Conservation (phyloP, 2,113 vertebrate genomes). For the Aythya baeri region DNA sequence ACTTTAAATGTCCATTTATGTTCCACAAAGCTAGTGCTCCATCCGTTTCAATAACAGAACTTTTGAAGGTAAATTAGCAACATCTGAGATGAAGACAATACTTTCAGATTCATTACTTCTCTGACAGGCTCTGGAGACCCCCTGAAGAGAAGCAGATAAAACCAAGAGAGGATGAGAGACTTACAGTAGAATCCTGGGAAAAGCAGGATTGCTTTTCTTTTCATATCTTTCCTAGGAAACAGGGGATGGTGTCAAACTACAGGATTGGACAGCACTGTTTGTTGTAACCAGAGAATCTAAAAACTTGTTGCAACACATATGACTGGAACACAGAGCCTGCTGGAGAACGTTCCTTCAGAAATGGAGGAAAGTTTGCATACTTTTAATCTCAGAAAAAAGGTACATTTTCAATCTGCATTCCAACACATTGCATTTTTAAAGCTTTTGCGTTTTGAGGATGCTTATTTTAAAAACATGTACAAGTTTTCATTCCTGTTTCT, state of each 20-base stretch:
- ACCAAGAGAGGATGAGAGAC: background rate
- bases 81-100: background rate
- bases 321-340: background rate
- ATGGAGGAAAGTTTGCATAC: background rate
- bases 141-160: background rate
- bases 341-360: background rate
- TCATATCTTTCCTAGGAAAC: background rate
- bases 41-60: background rate
- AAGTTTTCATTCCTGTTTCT: background rate
- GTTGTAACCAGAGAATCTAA: background rate
- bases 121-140: background rate
- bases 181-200: background rate
- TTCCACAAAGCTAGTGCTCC: background rate
- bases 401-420: background rate
- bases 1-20: background rate
- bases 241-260: background rate
- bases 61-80: background rate
- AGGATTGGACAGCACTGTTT: rapidly evolving
- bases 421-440: background rate
- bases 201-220: background rate
- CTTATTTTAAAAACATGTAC: background rate
- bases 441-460: background rate
- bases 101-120: background rate
- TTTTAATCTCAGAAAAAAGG: background rate
- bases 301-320: background rate